A percentile compares a stretch with the other conserved stretches of the same genome.
Evolutionary conservation across 2,797 vertebrate genomes (phyloP).

Genomic region (Gallinago solitaria): DNA sequence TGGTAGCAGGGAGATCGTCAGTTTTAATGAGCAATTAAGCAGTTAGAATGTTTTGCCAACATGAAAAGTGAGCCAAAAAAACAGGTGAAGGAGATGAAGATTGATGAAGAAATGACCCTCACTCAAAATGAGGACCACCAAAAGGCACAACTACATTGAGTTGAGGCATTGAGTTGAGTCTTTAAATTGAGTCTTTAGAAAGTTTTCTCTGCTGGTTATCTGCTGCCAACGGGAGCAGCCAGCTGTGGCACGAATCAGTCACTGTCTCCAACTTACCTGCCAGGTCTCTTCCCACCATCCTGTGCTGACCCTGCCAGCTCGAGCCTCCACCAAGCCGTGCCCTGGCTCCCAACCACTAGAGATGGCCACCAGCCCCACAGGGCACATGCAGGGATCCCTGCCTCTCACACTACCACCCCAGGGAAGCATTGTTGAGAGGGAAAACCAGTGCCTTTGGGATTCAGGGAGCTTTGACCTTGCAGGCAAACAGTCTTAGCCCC

Average conservation of each 20-base stretch:
- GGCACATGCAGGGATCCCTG: not conserved
- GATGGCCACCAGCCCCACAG: not conserved
- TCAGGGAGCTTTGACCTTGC: not conserved
- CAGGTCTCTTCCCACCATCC: not conserved
- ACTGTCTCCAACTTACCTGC: not conserved
- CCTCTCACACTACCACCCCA: not conserved
- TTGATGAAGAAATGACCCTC: too few relatives aligned
- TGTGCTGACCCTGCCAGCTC: not conserved
- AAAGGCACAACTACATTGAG: too few relatives aligned
- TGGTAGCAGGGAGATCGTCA: too few relatives aligned
- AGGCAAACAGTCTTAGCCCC: not conserved
- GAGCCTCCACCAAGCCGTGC: not conserved
- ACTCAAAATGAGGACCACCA: too few relatives aligned
- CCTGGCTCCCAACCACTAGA: not conserved
- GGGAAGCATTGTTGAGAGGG: not conserved
- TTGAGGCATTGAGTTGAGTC: too few relatives aligned
- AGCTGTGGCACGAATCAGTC: not conserved
- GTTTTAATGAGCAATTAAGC: too few relatives aligned
- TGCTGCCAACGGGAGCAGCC: not conserved
- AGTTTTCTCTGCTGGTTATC: too few relatives aligned
- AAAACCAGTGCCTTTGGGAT: not conserved
- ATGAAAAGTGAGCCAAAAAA: too few relatives aligned
- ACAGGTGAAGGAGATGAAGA: too few relatives aligned
- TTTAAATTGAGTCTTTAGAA: too few relatives aligned
- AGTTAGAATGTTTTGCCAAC: too few relatives aligned